phyloP scores from a whole-genome alignment of 2,888 invertebrate species.

The Diachrysia chrysitis region DNA sequence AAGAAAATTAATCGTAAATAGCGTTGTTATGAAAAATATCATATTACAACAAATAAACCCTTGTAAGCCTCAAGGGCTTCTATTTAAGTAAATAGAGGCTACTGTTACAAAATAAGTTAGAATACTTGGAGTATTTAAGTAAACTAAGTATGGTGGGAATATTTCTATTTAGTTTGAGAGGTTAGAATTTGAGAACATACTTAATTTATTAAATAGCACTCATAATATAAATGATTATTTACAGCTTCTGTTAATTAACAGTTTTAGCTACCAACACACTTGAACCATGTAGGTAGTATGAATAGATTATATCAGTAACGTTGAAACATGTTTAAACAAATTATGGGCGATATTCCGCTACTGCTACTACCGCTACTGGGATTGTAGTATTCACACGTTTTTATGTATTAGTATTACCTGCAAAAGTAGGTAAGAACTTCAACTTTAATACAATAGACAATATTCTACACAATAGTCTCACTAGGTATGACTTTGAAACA shows the following conservation, averaged over 20 bases:
- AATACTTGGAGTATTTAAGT: not conserved
- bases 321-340: too few relatives aligned
- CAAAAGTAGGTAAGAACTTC: not conserved
- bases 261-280: too few relatives aligned
- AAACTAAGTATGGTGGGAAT: not conserved
- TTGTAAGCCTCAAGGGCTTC: slow-evolving; percentile 27
- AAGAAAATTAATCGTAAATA: slow-evolving; percentile 16
- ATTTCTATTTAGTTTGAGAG: not conserved
- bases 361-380: too few relatives aligned
- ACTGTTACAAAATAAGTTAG: slow-evolving; percentile 1
- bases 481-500: slow-evolving; percentile 13
- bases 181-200: not conserved
- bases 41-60: slow-evolving; percentile 18
- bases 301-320: too few relatives aligned
- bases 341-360: too few relatives aligned
- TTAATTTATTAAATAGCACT: not conserved
- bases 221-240: too few relatives aligned
- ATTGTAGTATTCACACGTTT: too few relatives aligned
- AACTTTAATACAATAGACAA: not conserved
- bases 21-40: slow-evolving; percentile 28
- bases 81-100: slow-evolving; percentile 6
- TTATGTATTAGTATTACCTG: too few relatives aligned
- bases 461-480: slow-evolving; percentile 15
- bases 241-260: too few relatives aligned
- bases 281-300: too few relatives aligned